Base-by-base conservation (phyloP, 1,140 invertebrate genomes). In the Scaptomyza pallida region DNA sequence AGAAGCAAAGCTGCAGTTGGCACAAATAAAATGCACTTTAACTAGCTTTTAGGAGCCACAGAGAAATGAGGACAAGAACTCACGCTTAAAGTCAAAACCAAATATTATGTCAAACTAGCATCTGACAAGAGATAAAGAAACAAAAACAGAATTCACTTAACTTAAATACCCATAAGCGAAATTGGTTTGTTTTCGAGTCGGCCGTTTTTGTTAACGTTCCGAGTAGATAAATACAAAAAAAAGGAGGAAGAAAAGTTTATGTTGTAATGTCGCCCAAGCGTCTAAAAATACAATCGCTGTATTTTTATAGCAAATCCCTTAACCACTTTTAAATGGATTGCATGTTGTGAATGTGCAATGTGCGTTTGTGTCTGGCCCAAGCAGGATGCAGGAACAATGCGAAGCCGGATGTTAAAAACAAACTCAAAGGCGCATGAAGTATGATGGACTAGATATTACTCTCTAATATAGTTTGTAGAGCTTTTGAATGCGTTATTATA, bases 251-350 rank as follows among this genome's bases (percentile, higher is more conserved):
- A 26, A 4, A n/a, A 16, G 26, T 17, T 12, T 15, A 13, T 12
- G n/a, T 26, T 21, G 23, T 13, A 26, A n/a, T 8, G 47, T 8
- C 21, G 13, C 15, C 30, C 16, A 51, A 33, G 48, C 48, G 26
- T 10, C 48, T n/a, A 37, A n/a, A 37, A 37, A 37, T 5, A 37
- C 33, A 4, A 12, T 37, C 33, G 12, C 33, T 37, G 10, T 37
- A 33, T 51, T 51, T 51, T 15, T 26, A 35, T 2, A 9, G 45
- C 45, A 41, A 26, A 21, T 37, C 47, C 45, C 33, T 17, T 17
- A 41, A n/a, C 15, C 21, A 51, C n/a, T 26, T 61, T 23, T n/a
- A 51, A 51, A 51, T 41, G 45, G 19, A 61, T 61, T 50, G 57
- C 33, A 13, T 21, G 45, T 19, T 26, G 19, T 13, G 10, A 44